Percentiles rank a stretch among this genome's conserved stretches.
These are phyloP conservation scores for Bombyx mori DNA, from an alignment of 1,140 invertebrate genomes.

Conservation along the genomic window DNA sequence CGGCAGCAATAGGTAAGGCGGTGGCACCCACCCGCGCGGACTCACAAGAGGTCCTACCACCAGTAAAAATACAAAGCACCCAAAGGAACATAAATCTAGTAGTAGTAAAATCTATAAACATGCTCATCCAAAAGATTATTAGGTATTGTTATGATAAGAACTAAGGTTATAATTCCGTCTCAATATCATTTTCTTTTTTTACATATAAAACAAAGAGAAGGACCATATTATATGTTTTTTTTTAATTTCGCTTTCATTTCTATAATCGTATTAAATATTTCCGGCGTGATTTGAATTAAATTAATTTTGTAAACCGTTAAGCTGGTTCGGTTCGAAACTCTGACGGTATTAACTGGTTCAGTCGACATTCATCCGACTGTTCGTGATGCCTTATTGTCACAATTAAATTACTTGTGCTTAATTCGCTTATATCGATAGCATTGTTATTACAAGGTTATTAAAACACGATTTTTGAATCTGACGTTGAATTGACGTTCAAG, in stretches of 20 bases:
- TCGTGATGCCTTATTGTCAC: conserved; percentile 27
- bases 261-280: background rate
- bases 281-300: background rate
- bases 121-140: too few species aligned
- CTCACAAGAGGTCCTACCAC: too few species aligned
- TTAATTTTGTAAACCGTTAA: conserved; percentile 2
- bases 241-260: background rate
- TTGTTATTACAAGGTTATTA: background rate
- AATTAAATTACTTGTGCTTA: conserved; percentile 49
- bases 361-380: conserved; percentile 42
- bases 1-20: too few species aligned
- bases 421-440: conserved; percentile 47
- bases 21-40: too few species aligned
- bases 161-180: too few species aligned
- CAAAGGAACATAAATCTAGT: too few species aligned
- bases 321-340: background rate
- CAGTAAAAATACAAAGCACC: too few species aligned
- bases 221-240: background rate
- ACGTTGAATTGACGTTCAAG: background rate
- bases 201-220: too few species aligned
- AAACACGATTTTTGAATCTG: background rate
- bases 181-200: too few species aligned
- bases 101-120: too few species aligned
- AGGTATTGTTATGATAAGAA: too few species aligned
- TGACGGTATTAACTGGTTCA: conserved; percentile 7